These are phyloP conservation scores for Capitella teleta DNA, from an alignment of 1,140 invertebrate species.

Conservation along the genomic window DNA sequence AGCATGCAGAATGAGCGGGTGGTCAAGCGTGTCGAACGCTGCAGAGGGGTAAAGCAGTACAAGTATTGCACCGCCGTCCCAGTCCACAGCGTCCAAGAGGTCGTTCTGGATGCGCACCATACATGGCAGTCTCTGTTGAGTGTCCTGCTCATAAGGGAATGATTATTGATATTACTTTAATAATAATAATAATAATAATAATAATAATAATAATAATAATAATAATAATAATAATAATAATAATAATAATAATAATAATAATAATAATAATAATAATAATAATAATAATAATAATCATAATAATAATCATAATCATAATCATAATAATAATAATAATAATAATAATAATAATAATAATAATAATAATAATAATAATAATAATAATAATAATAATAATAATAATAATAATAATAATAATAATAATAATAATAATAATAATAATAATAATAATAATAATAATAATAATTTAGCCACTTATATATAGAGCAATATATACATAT, in stretches of 20 bases:
- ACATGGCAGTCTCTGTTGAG: too few species aligned
- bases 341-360: not conserved
- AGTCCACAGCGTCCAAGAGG: too few species aligned
- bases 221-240: not conserved
- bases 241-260: not conserved
- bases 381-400: not conserved
- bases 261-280: not conserved
- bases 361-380: not conserved
- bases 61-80: not conserved
- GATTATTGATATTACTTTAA: not conserved
- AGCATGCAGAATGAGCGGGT: not conserved
- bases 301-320: not conserved
- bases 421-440: not conserved
- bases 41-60: not conserved
- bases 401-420: not conserved
- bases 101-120: too few species aligned
- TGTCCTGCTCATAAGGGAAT: too few species aligned
- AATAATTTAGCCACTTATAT: not conserved
- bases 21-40: not conserved
- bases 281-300: not conserved
- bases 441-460: conserved; percentile 2
- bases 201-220: conserved; percentile 7
- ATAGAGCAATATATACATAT: not conserved
- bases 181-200: not conserved
- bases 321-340: not conserved